Evolutionary conservation across 2,888 invertebrate species (phyloP).

Genomic region (Rhyacophila evoluta): DNA sequence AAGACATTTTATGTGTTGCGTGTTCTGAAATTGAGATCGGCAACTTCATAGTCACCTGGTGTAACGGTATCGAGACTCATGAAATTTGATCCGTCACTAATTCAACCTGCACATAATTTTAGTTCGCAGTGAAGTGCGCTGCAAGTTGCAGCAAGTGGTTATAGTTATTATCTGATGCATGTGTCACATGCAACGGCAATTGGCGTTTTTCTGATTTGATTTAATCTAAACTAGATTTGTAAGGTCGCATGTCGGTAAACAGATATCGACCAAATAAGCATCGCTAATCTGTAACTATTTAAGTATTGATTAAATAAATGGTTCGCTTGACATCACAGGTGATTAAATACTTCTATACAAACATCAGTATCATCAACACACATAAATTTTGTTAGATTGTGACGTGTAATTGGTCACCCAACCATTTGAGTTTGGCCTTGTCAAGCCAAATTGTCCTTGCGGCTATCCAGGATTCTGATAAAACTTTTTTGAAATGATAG

Average conservation of each 20-base stretch:
- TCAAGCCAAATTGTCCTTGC: too few species aligned
- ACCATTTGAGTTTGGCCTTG: too few species aligned
- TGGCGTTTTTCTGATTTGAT: not conserved
- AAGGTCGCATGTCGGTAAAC: not conserved
- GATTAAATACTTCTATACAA: not conserved
- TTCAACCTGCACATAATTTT: conserved; percentile 9
- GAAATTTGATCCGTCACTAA: conserved; percentile 14
- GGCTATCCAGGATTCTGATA: too few species aligned
- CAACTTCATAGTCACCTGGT: not conserved
- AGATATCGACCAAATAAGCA: conserved; percentile 15
- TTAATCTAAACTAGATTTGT: not conserved
- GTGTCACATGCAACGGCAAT: not conserved
- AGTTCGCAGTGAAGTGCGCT: not conserved
- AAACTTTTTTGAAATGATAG: too few species aligned
- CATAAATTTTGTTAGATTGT: too few species aligned
- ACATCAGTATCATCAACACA: too few species aligned
- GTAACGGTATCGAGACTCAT: not conserved
- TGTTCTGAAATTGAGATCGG: conserved; percentile 4
- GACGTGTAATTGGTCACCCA: too few species aligned
- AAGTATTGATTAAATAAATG: not conserved
- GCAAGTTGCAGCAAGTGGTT: not conserved
- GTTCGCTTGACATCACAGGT: not conserved
- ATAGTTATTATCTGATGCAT: not conserved
- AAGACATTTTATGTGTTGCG: not conserved
- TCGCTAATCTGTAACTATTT: not conserved